Evolutionary conservation across 2,888 invertebrate species (phyloP).

Genomic region (Hyalella azteca): DNA sequence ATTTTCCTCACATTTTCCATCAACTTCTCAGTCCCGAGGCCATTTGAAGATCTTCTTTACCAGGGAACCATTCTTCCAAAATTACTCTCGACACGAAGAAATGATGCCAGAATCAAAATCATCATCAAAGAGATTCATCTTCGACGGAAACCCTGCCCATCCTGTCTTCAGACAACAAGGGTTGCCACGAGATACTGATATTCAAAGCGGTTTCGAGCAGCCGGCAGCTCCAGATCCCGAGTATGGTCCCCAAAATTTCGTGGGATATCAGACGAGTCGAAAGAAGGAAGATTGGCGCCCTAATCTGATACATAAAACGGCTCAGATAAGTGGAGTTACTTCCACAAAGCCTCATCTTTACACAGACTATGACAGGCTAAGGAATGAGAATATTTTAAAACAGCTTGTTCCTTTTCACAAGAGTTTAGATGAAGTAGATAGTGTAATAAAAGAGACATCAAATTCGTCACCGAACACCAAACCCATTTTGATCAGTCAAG

Average conservation of each 20-base stretch:
- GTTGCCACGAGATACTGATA: not conserved
- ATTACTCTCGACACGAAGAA: not conserved
- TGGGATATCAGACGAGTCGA: not conserved
- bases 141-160: not conserved
- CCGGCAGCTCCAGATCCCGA: not conserved
- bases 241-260: not conserved
- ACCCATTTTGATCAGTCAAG: not conserved
- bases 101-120: not conserved
- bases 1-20: too few species aligned
- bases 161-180: not conserved
- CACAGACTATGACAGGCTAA: not conserved
- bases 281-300: not conserved
- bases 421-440: not conserved
- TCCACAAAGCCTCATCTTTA: not conserved
- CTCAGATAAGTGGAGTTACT: not conserved
- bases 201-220: not conserved
- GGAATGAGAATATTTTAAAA: not conserved
- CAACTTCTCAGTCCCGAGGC: too few species aligned
- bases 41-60: slow-evolving; percentile 23
- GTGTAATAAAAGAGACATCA: not conserved
- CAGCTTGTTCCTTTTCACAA: slow-evolving; percentile 7
- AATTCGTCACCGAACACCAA: not conserved
- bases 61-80: not conserved
- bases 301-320: not conserved
- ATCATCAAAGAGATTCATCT: not conserved